phyloP scores from a whole-genome alignment of 1,140 invertebrate species.

The Pachyrhynchus sulphureomaculatus region DNA sequence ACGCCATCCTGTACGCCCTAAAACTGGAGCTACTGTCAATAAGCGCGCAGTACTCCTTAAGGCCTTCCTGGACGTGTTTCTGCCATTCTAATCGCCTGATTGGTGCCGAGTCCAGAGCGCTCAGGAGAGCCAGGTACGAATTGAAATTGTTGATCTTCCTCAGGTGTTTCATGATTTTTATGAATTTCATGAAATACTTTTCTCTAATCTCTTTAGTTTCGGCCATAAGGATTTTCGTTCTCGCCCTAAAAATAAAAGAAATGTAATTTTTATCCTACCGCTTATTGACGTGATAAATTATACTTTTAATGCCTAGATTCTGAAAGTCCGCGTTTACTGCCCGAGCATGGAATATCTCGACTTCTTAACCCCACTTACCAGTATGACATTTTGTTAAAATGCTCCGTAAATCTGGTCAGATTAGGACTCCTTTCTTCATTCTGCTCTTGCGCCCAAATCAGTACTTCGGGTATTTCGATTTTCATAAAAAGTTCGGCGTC shows the following conservation, averaged over 20 bases:
- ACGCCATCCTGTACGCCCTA: constrained; percentile 88
- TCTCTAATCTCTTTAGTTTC: constrained; percentile 92
- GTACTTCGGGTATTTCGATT: constrained; percentile 95
- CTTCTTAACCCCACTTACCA: too few relatives aligned
- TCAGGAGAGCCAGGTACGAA: constrained; percentile 94
- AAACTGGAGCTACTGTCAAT: constrained; percentile 97
- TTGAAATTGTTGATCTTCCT: constrained; percentile 98
- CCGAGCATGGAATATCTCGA: too few relatives aligned
- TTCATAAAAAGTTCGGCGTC: constrained; percentile 95
- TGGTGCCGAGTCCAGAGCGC: constrained; percentile 95
- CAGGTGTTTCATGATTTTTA: constrained; percentile 98
- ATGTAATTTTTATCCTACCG: neutral
- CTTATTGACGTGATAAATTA: neutral
- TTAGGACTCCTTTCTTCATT: constrained; percentile 96
- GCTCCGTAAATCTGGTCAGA: constrained; percentile 94
- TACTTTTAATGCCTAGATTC: too few relatives aligned
- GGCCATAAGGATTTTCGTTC: constrained; percentile 75
- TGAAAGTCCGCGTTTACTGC: too few relatives aligned
- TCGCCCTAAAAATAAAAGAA: constrained; percentile 62
- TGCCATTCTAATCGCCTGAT: constrained; percentile 94
- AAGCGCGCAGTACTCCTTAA: constrained; percentile 91
- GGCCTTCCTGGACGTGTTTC: constrained; percentile 85
- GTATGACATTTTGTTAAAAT: constrained; percentile 99
- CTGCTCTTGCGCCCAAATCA: constrained; percentile 96
- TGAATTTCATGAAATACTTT: constrained; percentile 93